phyloP scores from a whole-genome alignment of 2,888 invertebrate species.

The Mechanitis mazaeus region DNA sequence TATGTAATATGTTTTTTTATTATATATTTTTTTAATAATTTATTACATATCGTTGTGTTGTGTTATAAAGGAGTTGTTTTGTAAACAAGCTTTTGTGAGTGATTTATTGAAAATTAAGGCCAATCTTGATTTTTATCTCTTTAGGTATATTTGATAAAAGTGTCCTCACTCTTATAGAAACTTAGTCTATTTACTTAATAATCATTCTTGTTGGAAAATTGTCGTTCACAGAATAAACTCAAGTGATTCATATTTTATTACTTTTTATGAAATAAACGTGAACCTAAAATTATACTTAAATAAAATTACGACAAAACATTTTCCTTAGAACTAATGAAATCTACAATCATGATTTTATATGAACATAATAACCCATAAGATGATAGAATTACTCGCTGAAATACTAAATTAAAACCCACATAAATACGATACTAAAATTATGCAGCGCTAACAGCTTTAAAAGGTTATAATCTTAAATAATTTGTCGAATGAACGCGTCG shows the following conservation, averaged over 20 bases:
- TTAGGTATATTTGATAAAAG: neutral
- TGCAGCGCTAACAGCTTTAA: conserved; percentile 45
- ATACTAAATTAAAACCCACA: conserved; percentile 16
- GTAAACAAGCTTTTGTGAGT: neutral
- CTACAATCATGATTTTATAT: neutral
- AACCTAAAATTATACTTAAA: too few relatives aligned
- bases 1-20: conserved; percentile 40
- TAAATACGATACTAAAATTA: conserved; percentile 41
- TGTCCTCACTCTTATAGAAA: neutral
- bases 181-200: neutral
- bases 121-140: neutral
- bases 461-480: conserved; percentile 60
- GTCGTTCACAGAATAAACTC: too few relatives aligned
- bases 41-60: conserved; percentile 15
- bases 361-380: neutral
- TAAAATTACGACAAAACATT: too few relatives aligned
- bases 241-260: too few relatives aligned
- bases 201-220: neutral
- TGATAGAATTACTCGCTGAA: conserved; percentile 3
- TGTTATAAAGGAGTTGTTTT: neutral
- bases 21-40: conserved; percentile 18
- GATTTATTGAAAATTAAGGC: neutral
- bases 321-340: neutral
- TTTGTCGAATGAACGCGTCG: conserved; percentile 48
- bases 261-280: too few relatives aligned